Percentiles rank a stretch among this genome's conserved stretches.
phyloP scores from a whole-genome alignment of 1,140 invertebrate genomes.

The Anadara kagoshimensis region DNA sequence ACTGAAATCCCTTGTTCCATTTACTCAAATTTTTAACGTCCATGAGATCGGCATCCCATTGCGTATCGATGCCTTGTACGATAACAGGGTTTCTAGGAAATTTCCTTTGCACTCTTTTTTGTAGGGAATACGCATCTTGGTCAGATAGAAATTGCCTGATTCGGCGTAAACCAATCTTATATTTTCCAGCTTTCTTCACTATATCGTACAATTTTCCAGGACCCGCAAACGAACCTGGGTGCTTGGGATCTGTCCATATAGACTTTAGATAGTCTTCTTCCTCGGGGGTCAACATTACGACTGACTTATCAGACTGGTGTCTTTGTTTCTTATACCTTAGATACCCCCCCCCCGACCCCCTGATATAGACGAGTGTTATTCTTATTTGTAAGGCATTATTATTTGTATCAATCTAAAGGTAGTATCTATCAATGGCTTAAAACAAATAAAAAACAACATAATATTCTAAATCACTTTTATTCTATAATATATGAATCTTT shows the following conservation, averaged over 20 bases:
- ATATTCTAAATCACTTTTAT: no score
- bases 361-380: not conserved
- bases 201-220: conserved; percentile 5
- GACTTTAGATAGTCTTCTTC: conserved; percentile 10
- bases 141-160: conserved; percentile 23
- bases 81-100: conserved; percentile 23
- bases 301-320: no score
- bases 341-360: no score
- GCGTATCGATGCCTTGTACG: not conserved
- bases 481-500: no score
- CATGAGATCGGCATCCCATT: conserved; percentile 3
- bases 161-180: conserved; percentile 9
- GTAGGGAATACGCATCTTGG: conserved; percentile 15
- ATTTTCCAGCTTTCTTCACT: conserved; percentile 16
- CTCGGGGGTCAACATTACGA: no score
- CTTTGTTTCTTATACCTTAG: no score
- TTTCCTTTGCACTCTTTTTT: conserved; percentile 24
- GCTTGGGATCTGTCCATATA: conserved; percentile 7
- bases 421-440: no score
- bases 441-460: no score
- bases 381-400: no score
- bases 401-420: no score
- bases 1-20: not conserved
- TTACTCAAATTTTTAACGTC: not conserved
- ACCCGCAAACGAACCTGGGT: conserved; percentile 6